phyloP scores from a whole-genome alignment of 2,888 invertebrate genomes.

The Diplolepis rosae region DNA sequence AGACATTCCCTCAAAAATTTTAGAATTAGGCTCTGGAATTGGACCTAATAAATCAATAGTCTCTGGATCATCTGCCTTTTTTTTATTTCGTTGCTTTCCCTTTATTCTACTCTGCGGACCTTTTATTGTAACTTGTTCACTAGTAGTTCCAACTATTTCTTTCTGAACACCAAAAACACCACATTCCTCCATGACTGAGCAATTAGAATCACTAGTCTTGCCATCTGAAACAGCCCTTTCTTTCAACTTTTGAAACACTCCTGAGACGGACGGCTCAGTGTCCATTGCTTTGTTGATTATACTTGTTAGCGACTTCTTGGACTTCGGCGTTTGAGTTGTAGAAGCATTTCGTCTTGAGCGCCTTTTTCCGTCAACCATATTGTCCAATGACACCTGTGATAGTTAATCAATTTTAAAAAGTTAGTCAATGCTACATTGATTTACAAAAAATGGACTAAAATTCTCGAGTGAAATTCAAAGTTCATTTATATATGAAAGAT shows the following conservation, averaged over 20 bases:
- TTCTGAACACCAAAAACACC: slow-evolving; percentile 58
- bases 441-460: neutral
- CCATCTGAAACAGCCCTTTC: slow-evolving; percentile 44
- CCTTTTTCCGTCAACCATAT: slow-evolving; percentile 64
- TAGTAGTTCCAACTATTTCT: slow-evolving; percentile 59
- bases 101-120: slow-evolving; percentile 71
- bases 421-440: neutral
- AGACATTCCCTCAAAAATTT: slow-evolving; percentile 76
- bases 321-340: slow-evolving; percentile 14
- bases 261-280: slow-evolving; percentile 59
- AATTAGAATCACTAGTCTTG: slow-evolving; percentile 57
- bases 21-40: slow-evolving; percentile 73
- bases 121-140: slow-evolving; percentile 52
- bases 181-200: slow-evolving; percentile 50
- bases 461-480: neutral
- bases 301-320: slow-evolving; percentile 1
- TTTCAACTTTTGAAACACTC: slow-evolving; percentile 43
- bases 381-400: slow-evolving; percentile 61
- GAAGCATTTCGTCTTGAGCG: slow-evolving; percentile 55
- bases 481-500: neutral
- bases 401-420: neutral
- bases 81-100: slow-evolving; percentile 76
- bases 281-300: slow-evolving; percentile 21
- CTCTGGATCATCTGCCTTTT: slow-evolving; percentile 75
- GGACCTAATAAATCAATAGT: slow-evolving; percentile 76